Percentiles rank a stretch among this genome's conserved stretches.
These are phyloP conservation scores for Peromyscus maniculatus DNA, from an alignment of 2,113 vertebrate species.

Conservation along the genomic window DNA sequence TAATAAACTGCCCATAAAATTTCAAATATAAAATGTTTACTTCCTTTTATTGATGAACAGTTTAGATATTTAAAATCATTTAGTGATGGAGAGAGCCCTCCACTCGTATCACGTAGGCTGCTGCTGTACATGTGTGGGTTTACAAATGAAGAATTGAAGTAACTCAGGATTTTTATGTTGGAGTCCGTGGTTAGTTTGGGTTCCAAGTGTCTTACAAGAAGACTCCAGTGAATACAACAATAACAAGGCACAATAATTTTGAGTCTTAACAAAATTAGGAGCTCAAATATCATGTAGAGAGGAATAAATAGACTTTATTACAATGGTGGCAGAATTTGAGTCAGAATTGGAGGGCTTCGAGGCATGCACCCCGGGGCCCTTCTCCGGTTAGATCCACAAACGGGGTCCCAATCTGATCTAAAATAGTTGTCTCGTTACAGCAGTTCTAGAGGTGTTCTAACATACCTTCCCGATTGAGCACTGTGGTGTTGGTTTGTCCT, in stretches of 20 bases:
- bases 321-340: background rate
- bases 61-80: background rate
- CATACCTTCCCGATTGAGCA: background rate
- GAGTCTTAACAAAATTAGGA: background rate
- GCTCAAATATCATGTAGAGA: background rate
- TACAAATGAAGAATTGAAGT: background rate
- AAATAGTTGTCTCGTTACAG: background rate
- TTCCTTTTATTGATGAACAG: constrained; percentile 59
- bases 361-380: background rate
- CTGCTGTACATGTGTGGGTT: background rate
- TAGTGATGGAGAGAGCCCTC: constrained; percentile 25
- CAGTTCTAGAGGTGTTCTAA: background rate
- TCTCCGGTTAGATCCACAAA: constrained; percentile 2
- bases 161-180: background rate
- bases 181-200: background rate
- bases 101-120: background rate
- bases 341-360: background rate
- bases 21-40: constrained; percentile 77
- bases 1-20: constrained; percentile 88
- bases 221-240: background rate
- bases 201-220: background rate
- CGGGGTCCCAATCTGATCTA: background rate
- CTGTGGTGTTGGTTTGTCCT: background rate
- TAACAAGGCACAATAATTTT: background rate
- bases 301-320: background rate